Evolutionary conservation across 2,113 vertebrate genomes (phyloP).

Genomic region (Macaca mulatta): DNA sequence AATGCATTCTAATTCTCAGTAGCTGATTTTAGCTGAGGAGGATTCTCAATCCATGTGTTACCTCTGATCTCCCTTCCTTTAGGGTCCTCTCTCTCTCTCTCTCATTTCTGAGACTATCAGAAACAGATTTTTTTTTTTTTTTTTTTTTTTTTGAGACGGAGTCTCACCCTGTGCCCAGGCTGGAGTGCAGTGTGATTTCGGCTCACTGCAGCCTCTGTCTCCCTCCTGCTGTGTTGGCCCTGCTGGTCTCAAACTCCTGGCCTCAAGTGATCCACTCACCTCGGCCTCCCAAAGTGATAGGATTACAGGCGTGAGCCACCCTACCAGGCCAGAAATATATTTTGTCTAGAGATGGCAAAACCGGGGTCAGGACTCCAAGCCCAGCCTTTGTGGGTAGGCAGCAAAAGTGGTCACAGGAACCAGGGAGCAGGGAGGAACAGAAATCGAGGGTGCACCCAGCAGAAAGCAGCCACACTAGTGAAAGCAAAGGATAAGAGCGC

Average conservation of each 20-base stretch:
- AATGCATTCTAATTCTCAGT: neutral
- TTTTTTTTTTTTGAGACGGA: too few relatives aligned
- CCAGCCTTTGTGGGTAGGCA: neutral
- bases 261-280: too few relatives aligned
- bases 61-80: neutral
- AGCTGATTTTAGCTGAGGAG: neutral
- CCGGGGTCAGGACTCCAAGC: neutral
- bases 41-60: neutral
- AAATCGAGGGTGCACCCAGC: neutral
- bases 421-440: neutral
- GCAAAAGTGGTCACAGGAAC: neutral
- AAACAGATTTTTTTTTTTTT: neutral
- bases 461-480: neutral
- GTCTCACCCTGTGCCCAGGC: too few relatives aligned
- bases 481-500: neutral
- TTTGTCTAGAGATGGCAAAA: neutral
- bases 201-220: too few relatives aligned
- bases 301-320: too few relatives aligned
- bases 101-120: neutral
- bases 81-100: neutral
- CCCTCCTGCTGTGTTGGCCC: too few relatives aligned
- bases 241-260: too few relatives aligned
- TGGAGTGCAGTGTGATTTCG: too few relatives aligned
- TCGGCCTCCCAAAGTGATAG: too few relatives aligned
- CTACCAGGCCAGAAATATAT: neutral